These are phyloP conservation scores for Aspidiotus rigidus DNA, from an alignment of 2,888 invertebrate genomes.

Conservation along the genomic window DNA sequence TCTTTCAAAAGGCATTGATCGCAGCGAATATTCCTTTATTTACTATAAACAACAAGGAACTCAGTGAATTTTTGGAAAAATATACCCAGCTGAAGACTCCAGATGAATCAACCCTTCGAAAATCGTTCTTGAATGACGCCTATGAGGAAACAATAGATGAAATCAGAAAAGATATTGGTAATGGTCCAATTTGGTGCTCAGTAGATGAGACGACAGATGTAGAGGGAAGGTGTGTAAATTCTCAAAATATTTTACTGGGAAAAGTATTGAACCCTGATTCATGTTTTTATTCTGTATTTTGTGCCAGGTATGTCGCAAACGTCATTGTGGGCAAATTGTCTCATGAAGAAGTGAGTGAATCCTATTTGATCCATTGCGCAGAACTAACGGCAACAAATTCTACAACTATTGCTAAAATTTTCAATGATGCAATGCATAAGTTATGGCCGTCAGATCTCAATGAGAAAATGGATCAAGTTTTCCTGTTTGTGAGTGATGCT, in stretches of 20 bases:
- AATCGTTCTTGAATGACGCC: neutral
- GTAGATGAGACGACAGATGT: neutral
- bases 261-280: neutral
- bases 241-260: neutral
- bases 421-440: neutral
- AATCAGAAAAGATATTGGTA: neutral
- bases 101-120: neutral
- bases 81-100: neutral
- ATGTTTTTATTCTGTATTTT: neutral
- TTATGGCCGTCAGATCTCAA: neutral
- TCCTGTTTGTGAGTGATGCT: conserved; percentile 7
- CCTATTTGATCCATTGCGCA: neutral
- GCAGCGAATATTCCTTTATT: neutral
- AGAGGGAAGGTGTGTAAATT: neutral
- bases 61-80: neutral
- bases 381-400: conserved; percentile 7
- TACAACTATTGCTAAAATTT: conserved; percentile 3
- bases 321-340: conserved; percentile 8
- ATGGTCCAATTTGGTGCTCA: neutral
- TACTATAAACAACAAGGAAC: neutral
- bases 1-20: neutral
- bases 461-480: neutral
- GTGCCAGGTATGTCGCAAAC: conserved; percentile 4
- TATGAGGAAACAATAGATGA: neutral
- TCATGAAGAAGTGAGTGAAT: neutral